These are phyloP conservation scores for Anguilla megastoma DNA, from an alignment of 2,797 vertebrate genomes.

Conservation along the genomic window DNA sequence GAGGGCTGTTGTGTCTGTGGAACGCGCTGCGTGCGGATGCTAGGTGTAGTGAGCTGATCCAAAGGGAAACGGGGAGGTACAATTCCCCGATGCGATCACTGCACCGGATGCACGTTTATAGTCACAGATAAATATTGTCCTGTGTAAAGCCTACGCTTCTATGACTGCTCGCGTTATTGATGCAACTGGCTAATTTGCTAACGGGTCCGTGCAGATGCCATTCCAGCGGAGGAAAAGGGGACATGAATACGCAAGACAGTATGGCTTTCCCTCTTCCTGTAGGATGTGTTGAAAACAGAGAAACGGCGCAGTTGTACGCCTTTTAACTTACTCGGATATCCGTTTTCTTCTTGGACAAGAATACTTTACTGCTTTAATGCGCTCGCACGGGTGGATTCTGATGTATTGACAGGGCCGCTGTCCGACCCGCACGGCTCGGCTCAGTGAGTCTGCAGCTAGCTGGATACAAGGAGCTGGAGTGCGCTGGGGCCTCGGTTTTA, in stretches of 20 bases:
- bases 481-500: conserved; percentile 46
- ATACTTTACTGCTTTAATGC: conserved; percentile 43
- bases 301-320: conserved; percentile 10
- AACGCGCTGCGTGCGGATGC: conserved; percentile 59
- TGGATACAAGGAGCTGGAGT: conserved; percentile 52
- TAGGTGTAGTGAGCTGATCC: conserved; percentile 47
- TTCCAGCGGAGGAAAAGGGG: conserved; percentile 61
- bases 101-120: background rate
- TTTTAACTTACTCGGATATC: conserved; percentile 18
- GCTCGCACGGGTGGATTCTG: conserved; percentile 48
- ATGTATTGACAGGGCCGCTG: conserved; percentile 70
- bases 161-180: background rate
- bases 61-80: conserved; percentile 37
- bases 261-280: conserved; percentile 68
- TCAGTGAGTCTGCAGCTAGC: conserved; percentile 56
- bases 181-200: conserved; percentile 4
- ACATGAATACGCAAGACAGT: conserved; percentile 57
- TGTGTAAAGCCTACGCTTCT: background rate
- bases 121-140: background rate
- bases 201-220: conserved; percentile 69
- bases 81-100: background rate
- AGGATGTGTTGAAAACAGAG: conserved; percentile 52
- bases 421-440: conserved; percentile 60
- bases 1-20: conserved; percentile 50
- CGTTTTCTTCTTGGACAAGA: conserved; percentile 42